Conservation (phyloP, 2,797 vertebrate species). For the Coreius guichenoti region DNA sequence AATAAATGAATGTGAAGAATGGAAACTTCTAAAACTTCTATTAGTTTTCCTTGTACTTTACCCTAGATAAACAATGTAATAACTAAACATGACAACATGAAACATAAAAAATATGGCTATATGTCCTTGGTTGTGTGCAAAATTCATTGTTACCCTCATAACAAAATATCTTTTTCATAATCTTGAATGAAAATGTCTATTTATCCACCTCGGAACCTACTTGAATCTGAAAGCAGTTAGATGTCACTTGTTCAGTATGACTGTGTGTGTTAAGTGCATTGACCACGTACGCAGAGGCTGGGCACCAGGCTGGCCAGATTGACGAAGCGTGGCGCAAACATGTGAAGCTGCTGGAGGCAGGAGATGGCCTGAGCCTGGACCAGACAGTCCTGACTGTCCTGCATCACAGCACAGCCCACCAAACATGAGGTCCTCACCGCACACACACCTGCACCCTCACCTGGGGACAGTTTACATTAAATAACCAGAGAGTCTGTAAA, state of each 20-base stretch:
- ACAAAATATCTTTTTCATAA: neutral
- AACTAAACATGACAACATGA: neutral
- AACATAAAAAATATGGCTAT: neutral
- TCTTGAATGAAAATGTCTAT: neutral
- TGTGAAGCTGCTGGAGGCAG: conserved; percentile 95
- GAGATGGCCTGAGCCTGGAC: conserved; percentile 89
- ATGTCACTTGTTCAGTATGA: neutral
- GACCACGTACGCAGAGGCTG: conserved; percentile 89
- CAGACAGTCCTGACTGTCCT: conserved; percentile 85
- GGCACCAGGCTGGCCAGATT: conserved; percentile 87
- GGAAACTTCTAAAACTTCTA: too few species aligned
- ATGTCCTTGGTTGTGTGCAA: neutral
- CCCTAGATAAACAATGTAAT: neutral
- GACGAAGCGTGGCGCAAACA: conserved; percentile 91
- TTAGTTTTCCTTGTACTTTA: neutral
- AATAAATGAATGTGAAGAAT: neutral
- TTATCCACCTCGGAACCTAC: neutral
- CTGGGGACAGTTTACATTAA: conserved; percentile 65
- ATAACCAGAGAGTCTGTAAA: neutral
- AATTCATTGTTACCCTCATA: neutral
- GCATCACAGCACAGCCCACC: conserved; percentile 88
- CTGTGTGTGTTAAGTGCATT: neutral
- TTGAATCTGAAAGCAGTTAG: neutral
- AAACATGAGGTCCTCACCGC: conserved; percentile 84
- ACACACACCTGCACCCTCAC: conserved; percentile 74